Evolutionary conservation across 2,797 vertebrate genomes (phyloP).

Genomic region (Microhierax caerulescens): DNA sequence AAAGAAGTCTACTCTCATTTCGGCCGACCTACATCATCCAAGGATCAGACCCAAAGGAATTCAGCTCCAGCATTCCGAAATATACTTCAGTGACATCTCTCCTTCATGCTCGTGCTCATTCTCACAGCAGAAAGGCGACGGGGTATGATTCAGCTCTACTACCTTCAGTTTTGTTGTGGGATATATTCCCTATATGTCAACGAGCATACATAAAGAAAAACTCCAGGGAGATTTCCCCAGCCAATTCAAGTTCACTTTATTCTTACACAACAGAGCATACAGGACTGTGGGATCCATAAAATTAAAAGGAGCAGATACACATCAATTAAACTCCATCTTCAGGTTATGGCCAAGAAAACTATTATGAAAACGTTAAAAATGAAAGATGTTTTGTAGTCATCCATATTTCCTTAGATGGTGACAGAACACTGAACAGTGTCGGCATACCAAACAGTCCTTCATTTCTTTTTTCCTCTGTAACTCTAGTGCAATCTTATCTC

Average conservation of each 20-base stretch:
- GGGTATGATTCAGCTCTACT: neutral
- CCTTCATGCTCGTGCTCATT: neutral
- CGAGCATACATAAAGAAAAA: neutral
- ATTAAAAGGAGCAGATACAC: neutral
- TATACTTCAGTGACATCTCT: neutral
- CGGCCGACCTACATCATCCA: neutral
- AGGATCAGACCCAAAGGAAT: neutral
- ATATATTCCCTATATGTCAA: neutral
- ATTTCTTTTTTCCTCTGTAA: neutral
- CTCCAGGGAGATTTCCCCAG: neutral
- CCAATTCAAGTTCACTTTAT: neutral
- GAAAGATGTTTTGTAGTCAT: neutral
- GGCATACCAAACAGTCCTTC: neutral
- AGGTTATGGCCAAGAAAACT: constrained; percentile 4
- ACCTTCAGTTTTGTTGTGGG: neutral
- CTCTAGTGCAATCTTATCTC: neutral
- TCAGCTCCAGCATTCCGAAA: neutral
- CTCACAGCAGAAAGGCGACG: neutral
- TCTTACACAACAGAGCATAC: neutral
- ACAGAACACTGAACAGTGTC: neutral
- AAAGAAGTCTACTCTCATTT: neutral
- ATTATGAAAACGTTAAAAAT: neutral
- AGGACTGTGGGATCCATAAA: neutral
- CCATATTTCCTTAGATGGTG: neutral
- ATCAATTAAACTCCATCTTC: constrained; percentile 1